These are phyloP conservation scores for Manis pentadactyla DNA, from an alignment of 2,797 vertebrate species.

Conservation along the genomic window DNA sequence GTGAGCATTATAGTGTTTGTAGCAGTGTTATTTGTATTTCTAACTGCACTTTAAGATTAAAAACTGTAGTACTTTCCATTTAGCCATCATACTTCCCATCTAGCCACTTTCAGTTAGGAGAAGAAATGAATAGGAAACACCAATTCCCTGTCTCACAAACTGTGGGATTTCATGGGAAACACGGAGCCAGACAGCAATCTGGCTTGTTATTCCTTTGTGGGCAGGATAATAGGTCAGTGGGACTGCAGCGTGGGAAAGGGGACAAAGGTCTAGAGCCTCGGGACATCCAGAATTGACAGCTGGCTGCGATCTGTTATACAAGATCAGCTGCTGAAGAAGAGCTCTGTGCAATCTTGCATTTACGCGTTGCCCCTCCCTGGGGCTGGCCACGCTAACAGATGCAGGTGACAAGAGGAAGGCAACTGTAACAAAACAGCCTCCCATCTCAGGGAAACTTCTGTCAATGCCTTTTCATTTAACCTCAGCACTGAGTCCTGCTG, in stretches of 20 bases:
- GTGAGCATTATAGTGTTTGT: neutral
- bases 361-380: constrained; percentile 57
- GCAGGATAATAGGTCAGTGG: neutral
- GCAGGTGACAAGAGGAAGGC: constrained; percentile 78
- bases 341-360: constrained; percentile 50
- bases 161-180: neutral
- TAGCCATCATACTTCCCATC: neutral
- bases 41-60: neutral
- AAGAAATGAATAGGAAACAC: neutral
- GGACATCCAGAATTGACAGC: constrained; percentile 64
- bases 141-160: neutral
- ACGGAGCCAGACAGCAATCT: neutral
- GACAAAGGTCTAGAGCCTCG: constrained; percentile 43
- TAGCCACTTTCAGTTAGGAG: neutral
- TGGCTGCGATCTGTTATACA: constrained; percentile 44
- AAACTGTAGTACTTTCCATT: neutral
- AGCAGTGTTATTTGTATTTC: neutral
- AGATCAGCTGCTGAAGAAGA: constrained; percentile 60
- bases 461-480: constrained; percentile 43
- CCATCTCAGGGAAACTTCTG: constrained; percentile 34
- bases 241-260: neutral
- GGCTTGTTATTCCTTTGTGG: neutral
- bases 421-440: constrained; percentile 64
- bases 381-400: constrained; percentile 64
- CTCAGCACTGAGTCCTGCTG: neutral